A percentile compares a stretch with the other conserved stretches of the same genome.
Conservation (phyloP, 2,888 invertebrate species). For the Dynastes hyllus region DNA sequence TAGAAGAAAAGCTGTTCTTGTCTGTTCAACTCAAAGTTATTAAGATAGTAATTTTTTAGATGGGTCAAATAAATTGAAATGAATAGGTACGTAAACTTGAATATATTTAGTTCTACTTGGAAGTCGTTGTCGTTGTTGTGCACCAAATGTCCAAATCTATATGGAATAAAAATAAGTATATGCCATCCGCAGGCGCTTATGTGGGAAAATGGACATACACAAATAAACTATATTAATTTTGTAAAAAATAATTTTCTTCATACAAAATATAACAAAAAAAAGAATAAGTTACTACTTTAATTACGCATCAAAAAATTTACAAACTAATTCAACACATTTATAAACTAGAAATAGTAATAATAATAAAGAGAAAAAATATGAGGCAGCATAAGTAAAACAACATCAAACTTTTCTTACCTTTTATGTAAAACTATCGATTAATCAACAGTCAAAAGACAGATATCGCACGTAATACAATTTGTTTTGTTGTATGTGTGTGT, state of each 20-base stretch:
- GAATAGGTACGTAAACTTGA: too few species aligned
- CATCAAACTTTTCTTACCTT: slow-evolving; percentile 53
- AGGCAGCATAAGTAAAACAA: slow-evolving; percentile 48
- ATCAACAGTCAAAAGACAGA: slow-evolving; percentile 62
- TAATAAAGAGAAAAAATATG: slow-evolving; percentile 44
- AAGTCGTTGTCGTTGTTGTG: too few species aligned
- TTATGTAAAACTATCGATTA: slow-evolving; percentile 69
- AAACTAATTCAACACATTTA: slow-evolving; percentile 46
- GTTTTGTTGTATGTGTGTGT: slow-evolving; percentile 29
- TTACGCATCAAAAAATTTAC: slow-evolving; percentile 49
- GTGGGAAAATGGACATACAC: slow-evolving; percentile 32
- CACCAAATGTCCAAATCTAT: too few species aligned
- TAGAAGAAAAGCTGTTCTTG: too few species aligned
- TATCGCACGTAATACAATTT: slow-evolving; percentile 52
- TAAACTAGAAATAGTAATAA: slow-evolving; percentile 44
- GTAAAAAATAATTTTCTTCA: slow-evolving; percentile 48
- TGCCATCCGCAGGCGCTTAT: not conserved
- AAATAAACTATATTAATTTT: slow-evolving; percentile 38
- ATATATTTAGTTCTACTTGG: too few species aligned
- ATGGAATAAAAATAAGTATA: not conserved
- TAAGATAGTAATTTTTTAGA: too few species aligned
- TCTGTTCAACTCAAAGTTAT: too few species aligned
- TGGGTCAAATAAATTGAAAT: too few species aligned
- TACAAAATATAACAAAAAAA: slow-evolving; percentile 51
- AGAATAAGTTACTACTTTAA: slow-evolving; percentile 48